These are phyloP conservation scores for Pasiphila rectangulata DNA, from an alignment of 2,888 invertebrate species.

Conservation along the genomic window DNA sequence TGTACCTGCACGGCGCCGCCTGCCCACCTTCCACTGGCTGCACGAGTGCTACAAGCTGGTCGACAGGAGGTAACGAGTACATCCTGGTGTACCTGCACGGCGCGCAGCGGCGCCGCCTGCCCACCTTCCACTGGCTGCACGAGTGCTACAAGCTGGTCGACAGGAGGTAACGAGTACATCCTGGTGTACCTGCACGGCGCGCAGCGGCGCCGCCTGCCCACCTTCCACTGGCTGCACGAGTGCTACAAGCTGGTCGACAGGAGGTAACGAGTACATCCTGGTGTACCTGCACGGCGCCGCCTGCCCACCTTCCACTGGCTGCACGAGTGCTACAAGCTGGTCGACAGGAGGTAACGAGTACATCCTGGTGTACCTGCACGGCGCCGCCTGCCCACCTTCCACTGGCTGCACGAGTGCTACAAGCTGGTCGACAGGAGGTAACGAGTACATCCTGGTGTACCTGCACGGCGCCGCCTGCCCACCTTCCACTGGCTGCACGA, in stretches of 20 bases:
- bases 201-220: slow-evolving; percentile 88
- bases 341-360: slow-evolving; percentile 85
- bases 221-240: too few species aligned
- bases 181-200: slow-evolving; percentile 94
- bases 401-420: too few species aligned
- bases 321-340: slow-evolving; percentile 90
- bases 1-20: slow-evolving; percentile 94
- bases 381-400: slow-evolving; percentile 87
- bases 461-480: slow-evolving; percentile 87
- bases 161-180: slow-evolving; percentile 80
- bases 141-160: slow-evolving; percentile 91
- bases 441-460: too few species aligned
- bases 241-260: too few species aligned
- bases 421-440: too few species aligned
- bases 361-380: slow-evolving; percentile 92
- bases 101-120: slow-evolving; percentile 87
- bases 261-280: too few species aligned
- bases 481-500: slow-evolving; percentile 92
- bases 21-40: too few species aligned
- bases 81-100: too few species aligned
- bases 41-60: too few species aligned
- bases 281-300: too few species aligned
- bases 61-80: too few species aligned
- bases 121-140: slow-evolving; percentile 92
- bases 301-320: slow-evolving; percentile 93